Evolutionary conservation across 1,140 invertebrate species (phyloP), one percentile per base, ranked within the genome.

Genomic region (Drosophila arizonae): DNA sequence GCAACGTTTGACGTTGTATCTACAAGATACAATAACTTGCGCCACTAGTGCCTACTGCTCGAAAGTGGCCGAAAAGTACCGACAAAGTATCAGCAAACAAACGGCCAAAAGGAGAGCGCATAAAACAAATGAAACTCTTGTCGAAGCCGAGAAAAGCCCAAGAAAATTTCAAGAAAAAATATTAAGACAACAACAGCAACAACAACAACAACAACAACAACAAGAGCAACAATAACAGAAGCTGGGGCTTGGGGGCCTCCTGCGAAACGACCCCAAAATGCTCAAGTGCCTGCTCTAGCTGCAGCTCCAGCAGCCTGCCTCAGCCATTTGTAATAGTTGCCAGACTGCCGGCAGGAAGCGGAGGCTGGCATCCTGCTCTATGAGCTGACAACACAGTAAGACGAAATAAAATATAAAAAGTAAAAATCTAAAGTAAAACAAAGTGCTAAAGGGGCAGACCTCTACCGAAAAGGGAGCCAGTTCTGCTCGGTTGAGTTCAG

Each of bases 101-200:
- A 41, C 52, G 58, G 46, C 33, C 67, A 86, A 86, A 76, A 87
- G 78, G 78, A 86, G 84, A 87, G 84, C 82, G 79, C 84, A 87
- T 87, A 88, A 87, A 87, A 87, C 84, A 87, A 87, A 87, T 87
- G 84, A 87, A 87, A 87, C 79, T 88, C 84, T 88, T 87, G 84
- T 88, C 77, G 56, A 46, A 46, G 73, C 75, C 66, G 82, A 78
- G 82, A 86, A 86, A 86, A 86, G 82, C 84, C 76, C 82, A 86
- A 86, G 82, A 88, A 86, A 86, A 79, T 86, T 87, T 86, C 82
- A 86, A 86, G 82, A 82, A 86, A 60, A 86, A 86, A 86, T 86
- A 86, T 86, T 88, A 82, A 88, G 82, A 82, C 84, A 86, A 86
- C 84, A 86, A 86, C 75, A 77, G 41, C 58, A 76, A 86, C 64